These are phyloP conservation scores for Cylindroiulus punctatus DNA, from an alignment of 2,888 invertebrate species.

Conservation along the genomic window DNA sequence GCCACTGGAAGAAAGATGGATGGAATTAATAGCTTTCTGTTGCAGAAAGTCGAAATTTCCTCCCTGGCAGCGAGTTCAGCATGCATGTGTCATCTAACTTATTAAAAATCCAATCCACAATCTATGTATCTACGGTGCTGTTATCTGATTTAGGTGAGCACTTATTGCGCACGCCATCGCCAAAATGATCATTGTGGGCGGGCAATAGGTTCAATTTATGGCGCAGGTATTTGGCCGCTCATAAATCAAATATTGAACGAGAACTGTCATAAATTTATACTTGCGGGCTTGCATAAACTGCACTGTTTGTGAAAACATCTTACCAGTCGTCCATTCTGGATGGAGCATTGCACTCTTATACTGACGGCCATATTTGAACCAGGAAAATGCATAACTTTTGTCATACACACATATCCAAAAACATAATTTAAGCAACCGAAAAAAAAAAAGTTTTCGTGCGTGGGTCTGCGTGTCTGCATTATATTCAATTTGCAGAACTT, in stretches of 20 bases:
- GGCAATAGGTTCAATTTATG: not conserved
- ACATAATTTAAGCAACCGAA: too few species aligned
- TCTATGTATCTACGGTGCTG: not conserved
- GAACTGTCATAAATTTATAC: conserved; percentile 12
- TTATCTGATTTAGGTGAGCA: not conserved
- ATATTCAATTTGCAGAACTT: not conserved
- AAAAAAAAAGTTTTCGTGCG: too few species aligned
- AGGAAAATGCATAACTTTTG: not conserved
- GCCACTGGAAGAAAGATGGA: too few species aligned
- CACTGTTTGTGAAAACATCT: not conserved
- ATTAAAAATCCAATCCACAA: not conserved
- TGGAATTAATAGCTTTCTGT: too few species aligned
- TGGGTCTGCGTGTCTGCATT: not conserved
- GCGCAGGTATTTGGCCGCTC: not conserved
- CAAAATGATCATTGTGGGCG: conserved; percentile 2
- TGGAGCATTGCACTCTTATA: conserved; percentile 15
- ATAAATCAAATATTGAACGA: conserved; percentile 24
- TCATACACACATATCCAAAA: not conserved
- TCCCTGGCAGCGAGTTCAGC: not conserved
- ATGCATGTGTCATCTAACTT: not conserved
- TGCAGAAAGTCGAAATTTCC: not conserved
- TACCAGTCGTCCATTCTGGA: not conserved
- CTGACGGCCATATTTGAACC: not conserved
- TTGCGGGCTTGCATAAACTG: not conserved
- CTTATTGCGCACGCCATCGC: not conserved